Evolutionary conservation across 2,888 invertebrate species (phyloP).

Genomic region (Philereme transversata): DNA sequence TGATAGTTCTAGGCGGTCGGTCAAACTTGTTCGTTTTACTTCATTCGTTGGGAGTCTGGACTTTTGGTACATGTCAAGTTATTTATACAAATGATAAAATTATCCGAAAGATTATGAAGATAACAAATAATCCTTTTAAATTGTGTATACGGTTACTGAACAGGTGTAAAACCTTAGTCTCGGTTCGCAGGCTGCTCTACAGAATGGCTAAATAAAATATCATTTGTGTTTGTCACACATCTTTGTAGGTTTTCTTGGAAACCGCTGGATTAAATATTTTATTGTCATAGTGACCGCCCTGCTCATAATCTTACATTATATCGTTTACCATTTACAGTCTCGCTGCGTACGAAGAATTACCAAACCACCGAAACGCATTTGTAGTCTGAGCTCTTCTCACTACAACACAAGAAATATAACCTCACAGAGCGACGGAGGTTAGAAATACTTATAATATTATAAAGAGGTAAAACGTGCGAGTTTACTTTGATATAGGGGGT

Average conservation of each 20-base stretch:
- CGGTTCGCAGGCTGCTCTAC: constrained; percentile 2
- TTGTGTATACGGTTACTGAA: constrained; percentile 13
- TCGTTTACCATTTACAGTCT: constrained; percentile 34
- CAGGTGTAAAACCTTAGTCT: constrained; percentile 17
- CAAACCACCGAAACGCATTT: constrained; percentile 35
- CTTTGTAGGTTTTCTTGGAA: constrained; percentile 33
- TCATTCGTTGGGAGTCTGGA: constrained; percentile 7
- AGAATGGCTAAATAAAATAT: constrained; percentile 24
- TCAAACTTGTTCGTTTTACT: constrained; percentile 20
- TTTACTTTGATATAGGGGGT: no score
- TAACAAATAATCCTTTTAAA: constrained; percentile 20
- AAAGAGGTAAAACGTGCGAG: no score
- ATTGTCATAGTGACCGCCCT: constrained; percentile 27
- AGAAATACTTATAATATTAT: no score
- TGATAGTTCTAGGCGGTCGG: constrained; percentile 27
- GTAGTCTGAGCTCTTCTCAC: background rate
- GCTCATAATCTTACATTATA: constrained; percentile 28
- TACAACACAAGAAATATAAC: no score
- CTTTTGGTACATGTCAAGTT: constrained; percentile 14
- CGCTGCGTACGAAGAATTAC: constrained; percentile 35
- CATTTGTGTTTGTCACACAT: constrained; percentile 23
- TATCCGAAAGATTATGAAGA: constrained; percentile 17
- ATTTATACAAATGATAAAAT: constrained; percentile 18
- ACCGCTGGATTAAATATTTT: constrained; percentile 25
- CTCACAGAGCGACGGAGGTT: no score